phyloP scores from a whole-genome alignment of 2,797 vertebrate genomes.

The Cephalopachus bancanus region DNA sequence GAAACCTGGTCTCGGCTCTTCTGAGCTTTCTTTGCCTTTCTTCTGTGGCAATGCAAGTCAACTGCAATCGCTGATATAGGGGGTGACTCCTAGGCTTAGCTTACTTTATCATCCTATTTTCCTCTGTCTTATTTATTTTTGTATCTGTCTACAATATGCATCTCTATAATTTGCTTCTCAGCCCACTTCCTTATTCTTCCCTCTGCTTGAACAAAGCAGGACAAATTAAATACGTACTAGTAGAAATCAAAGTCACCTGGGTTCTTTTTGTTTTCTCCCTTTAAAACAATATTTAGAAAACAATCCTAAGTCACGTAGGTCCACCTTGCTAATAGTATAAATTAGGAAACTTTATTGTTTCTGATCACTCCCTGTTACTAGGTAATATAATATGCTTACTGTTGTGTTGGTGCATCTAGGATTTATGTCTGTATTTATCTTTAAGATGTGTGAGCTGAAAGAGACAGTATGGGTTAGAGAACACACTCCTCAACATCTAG shows the following conservation, averaged over 20 bases:
- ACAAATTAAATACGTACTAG: background rate
- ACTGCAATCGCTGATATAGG: background rate
- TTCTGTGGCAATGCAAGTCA: background rate
- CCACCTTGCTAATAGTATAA: background rate
- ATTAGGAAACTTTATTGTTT: conserved; percentile 1
- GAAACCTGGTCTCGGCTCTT: background rate
- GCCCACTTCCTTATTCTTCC: background rate
- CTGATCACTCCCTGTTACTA: background rate
- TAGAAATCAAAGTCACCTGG: background rate
- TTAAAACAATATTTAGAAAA: background rate
- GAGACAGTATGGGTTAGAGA: conserved; percentile 62
- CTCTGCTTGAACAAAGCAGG: background rate
- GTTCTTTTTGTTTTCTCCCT: background rate
- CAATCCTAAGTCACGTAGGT: background rate
- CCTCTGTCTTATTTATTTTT: background rate
- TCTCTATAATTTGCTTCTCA: background rate
- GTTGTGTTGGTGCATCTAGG: background rate
- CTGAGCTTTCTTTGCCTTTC: background rate
- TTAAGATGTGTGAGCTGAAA: conserved; percentile 46
- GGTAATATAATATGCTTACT: background rate
- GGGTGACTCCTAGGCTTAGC: background rate
- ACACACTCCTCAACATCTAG: conserved; percentile 14
- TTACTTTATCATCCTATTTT: background rate
- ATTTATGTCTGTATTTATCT: conserved; percentile 52
- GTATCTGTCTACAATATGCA: background rate